phyloP scores from a whole-genome alignment of 2,797 vertebrate species.

The Harpagifer antarcticus region DNA sequence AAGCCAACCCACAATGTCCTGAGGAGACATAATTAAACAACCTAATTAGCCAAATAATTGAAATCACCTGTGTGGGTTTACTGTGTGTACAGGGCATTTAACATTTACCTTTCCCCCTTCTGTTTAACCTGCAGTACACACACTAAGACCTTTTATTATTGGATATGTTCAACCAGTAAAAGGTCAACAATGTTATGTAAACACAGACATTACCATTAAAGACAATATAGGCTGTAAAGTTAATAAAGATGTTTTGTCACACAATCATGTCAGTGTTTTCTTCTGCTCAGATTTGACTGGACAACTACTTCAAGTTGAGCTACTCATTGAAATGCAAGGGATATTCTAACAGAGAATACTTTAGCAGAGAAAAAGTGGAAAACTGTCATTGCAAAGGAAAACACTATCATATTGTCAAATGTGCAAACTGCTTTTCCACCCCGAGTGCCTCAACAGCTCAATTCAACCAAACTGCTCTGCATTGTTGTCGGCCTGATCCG shows the following conservation, averaged over 20 bases:
- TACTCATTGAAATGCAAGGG: slow-evolving; percentile 19
- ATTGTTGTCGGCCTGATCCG: slow-evolving; percentile 14
- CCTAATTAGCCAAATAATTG: background rate
- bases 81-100: background rate
- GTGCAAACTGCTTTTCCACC: slow-evolving; percentile 12
- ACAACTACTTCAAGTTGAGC: slow-evolving; percentile 2
- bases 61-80: background rate
- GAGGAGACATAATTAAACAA: too few relatives aligned
- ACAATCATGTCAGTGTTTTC: background rate
- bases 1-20: background rate
- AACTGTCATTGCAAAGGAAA: slow-evolving; percentile 35
- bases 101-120: background rate
- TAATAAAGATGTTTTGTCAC: background rate
- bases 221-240: background rate
- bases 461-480: slow-evolving; percentile 32
- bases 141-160: background rate
- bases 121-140: background rate
- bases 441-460: slow-evolving; percentile 35
- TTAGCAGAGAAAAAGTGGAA: slow-evolving; percentile 15
- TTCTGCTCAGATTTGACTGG: background rate
- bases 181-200: background rate
- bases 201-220: background rate
- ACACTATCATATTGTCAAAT: slow-evolving; percentile 47
- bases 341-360: background rate
- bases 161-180: background rate